Evolutionary conservation across 2,797 vertebrate species (phyloP).

Genomic region (Borostomias antarcticus): DNA sequence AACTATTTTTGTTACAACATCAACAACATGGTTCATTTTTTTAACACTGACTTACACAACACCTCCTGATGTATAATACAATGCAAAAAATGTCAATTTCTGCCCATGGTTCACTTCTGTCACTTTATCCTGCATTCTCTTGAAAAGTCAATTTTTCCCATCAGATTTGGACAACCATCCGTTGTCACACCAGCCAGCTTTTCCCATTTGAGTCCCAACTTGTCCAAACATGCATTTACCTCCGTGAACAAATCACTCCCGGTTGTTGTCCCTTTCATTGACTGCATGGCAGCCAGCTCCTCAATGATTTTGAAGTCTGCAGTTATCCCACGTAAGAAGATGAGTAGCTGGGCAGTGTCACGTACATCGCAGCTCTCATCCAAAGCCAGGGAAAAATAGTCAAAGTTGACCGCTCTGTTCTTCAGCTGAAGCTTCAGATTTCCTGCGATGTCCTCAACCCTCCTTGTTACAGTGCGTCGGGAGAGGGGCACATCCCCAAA

Average conservation of each 20-base stretch:
- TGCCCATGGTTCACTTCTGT: not conserved
- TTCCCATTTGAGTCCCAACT: conserved; percentile 25
- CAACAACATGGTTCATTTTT: not conserved
- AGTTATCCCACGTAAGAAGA: conserved; percentile 14
- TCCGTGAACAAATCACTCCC: conserved; percentile 26
- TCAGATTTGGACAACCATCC: conserved; percentile 27
- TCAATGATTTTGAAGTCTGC: conserved; percentile 20
- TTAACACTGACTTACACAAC: not conserved
- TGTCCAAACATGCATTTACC: conserved; percentile 29
- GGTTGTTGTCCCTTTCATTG: conserved; percentile 26
- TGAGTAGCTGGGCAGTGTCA: conserved; percentile 18
- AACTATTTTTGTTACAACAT: not conserved
- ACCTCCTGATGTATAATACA: conserved; percentile 5
- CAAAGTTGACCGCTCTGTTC: not conserved
- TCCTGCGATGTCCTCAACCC: conserved; percentile 11
- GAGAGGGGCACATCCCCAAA: conserved; percentile 6
- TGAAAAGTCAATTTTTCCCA: not conserved
- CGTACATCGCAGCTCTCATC: too few species aligned
- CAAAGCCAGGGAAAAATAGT: conserved; percentile 12
- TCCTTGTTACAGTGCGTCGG: conserved; percentile 6
- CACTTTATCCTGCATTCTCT: not conserved
- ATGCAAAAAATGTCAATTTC: too few species aligned
- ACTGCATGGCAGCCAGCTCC: conserved; percentile 21
- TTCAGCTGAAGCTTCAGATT: conserved; percentile 21
- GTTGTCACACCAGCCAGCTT: conserved; percentile 28